phyloP scores from a whole-genome alignment of 2,888 invertebrate genomes.

The Trachelus tabidus region DNA sequence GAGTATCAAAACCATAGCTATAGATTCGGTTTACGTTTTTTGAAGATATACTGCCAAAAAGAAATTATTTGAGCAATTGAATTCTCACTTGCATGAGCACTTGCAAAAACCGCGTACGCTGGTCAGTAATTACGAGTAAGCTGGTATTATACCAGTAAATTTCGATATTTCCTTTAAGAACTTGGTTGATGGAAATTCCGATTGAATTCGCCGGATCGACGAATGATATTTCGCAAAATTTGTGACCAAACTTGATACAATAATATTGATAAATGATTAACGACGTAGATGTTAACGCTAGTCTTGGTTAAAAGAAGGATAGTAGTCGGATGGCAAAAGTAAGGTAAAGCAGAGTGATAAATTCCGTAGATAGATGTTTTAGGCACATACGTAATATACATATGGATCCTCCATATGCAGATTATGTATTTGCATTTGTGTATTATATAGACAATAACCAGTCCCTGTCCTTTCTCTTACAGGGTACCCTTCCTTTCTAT shows the following conservation, averaged over 20 bases:
- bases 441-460: conserved; percentile 6
- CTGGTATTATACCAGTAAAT: background rate
- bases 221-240: background rate
- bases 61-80: background rate
- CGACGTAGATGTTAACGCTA: background rate
- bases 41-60: background rate
- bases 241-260: background rate
- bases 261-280: background rate
- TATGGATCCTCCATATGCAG: background rate
- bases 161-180: too few species aligned
- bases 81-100: background rate
- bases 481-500: background rate
- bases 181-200: too few species aligned
- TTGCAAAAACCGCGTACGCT: background rate
- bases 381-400: background rate
- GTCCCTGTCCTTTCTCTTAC: conserved; percentile 4
- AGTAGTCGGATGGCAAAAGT: background rate
- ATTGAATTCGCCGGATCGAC: background rate
- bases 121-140: background rate
- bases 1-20: background rate
- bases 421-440: background rate
- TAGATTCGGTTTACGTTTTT: background rate
- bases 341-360: background rate
- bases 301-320: background rate
- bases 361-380: background rate